Evolutionary conservation across 2,797 vertebrate genomes (phyloP), one percentile per base, ranked within the genome.

Genomic region (Pempheris klunzingeri): DNA sequence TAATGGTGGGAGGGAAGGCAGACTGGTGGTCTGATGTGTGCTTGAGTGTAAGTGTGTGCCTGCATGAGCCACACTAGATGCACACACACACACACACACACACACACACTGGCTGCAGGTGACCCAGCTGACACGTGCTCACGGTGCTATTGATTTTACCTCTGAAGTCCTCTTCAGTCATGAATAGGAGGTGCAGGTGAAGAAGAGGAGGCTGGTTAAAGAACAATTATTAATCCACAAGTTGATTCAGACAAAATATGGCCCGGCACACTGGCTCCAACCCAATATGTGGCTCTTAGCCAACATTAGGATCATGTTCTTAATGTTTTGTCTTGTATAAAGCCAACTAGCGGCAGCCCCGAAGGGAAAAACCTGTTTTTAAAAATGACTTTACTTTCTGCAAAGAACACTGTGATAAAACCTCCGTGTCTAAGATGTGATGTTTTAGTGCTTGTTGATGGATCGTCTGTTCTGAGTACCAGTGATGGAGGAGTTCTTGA

Each of bases 61-160:
- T 57, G 58, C 26, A 39, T 65, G 12, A 39, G 28, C 28, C 12
- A 34, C 67, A 41, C 34, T 49, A 24, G 20, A 61, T 32, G 24
- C n/a, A 34, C n/a, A 36, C 44, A 26, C 54, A 54, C 32, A 64
- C 18, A 52, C 24, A 49, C 36, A 62, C 39, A 57, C 30, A 63
- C 18, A 47, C 57, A 68, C 52, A 69, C 46, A 50, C 52, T 32
- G 5, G 36, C 36, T 49, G 63, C 43, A 70, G 43, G 44, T 70
- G 73, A 59, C 65, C 62, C 46, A 30, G 58, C 38, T 69, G 63
- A 74, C 73, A 72, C 36, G 32, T 13, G 6, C 61, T 62, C 60
- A 7, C 18, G 22, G 47, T 8, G 46, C 52, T 75, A 80, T 72
- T 72, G 82, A 80, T 87, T 68, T 54, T 11, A 43, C 44, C 72